A percentile compares a stretch with the other conserved stretches of the same genome.
These are phyloP conservation scores for Ephestia elutella DNA, from an alignment of 1,140 invertebrate species.

Conservation along the genomic window DNA sequence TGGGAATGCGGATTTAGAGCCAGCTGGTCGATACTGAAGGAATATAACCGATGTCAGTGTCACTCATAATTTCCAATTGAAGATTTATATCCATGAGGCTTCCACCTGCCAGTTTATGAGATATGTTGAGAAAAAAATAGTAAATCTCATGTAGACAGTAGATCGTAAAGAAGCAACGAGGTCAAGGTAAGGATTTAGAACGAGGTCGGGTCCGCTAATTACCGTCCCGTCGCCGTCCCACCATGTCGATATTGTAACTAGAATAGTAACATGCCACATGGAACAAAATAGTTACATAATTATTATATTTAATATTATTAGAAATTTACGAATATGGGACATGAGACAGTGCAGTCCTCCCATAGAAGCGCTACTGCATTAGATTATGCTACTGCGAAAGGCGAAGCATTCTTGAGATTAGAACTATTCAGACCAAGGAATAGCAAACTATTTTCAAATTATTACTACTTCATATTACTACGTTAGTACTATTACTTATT, in stretches of 20 bases:
- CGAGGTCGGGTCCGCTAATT: conserved; percentile 59
- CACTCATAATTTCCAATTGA: background rate
- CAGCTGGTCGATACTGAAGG: background rate
- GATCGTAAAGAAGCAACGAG: conserved; percentile 59
- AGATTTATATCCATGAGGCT: conserved; percentile 22
- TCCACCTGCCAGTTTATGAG: conserved; percentile 46
- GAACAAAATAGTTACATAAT: background rate
- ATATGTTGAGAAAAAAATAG: conserved; percentile 48
- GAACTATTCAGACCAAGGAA: too few species aligned
- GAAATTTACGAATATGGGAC: too few species aligned
- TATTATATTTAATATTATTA: background rate
- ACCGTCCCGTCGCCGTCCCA: conserved; percentile 31
- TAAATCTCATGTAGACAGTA: conserved; percentile 45
- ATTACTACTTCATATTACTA: too few species aligned
- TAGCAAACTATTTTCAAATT: too few species aligned
- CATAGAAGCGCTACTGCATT: too few species aligned
- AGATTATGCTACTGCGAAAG: too few species aligned
- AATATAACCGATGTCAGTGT: background rate
- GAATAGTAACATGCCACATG: background rate
- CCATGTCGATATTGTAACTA: conserved; percentile 5
- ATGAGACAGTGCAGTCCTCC: too few species aligned
- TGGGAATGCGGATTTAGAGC: background rate
- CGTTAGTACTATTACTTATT: too few species aligned
- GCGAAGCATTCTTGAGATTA: too few species aligned
- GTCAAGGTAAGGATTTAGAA: conserved; percentile 62